Conservation (phyloP, 2,888 invertebrate species). For the Polymixis flavicincta region DNA sequence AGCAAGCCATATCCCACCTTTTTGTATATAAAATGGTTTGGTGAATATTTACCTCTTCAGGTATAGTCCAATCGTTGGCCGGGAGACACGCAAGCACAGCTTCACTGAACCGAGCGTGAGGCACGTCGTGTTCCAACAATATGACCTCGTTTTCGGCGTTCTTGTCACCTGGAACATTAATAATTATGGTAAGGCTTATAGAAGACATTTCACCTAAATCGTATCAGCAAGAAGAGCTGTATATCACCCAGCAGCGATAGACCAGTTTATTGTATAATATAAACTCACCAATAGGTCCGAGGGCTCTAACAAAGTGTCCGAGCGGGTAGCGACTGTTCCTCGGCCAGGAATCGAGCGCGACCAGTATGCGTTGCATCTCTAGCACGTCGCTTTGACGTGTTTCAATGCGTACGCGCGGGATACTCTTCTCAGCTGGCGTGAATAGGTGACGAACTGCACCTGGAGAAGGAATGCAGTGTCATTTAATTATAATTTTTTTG, state of each 20-base stretch:
- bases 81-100: constrained; percentile 98
- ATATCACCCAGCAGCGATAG: neutral
- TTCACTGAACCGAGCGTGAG: constrained; percentile 98
- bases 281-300: constrained; percentile 93
- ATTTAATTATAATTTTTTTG: neutral
- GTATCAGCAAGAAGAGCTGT: no score
- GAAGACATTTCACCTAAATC: no score
- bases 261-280: neutral
- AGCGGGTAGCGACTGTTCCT: constrained; percentile 97
- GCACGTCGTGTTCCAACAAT: constrained; percentile 98
- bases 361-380: constrained; percentile 96
- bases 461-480: constrained; percentile 36
- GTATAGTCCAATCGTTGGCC: constrained; percentile 96
- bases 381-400: constrained; percentile 96
- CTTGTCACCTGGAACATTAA: constrained; percentile 93
- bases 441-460: constrained; percentile 95
- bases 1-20: no score
- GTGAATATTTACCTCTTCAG: constrained; percentile 90
- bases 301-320: constrained; percentile 98
- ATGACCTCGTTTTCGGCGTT: constrained; percentile 99
- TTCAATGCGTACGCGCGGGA: constrained; percentile 98
- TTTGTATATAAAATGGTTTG: no score
- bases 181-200: no score
- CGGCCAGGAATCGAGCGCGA: constrained; percentile 99
- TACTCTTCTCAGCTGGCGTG: constrained; percentile 97